Evolutionary conservation across 2,797 vertebrate species (phyloP), one percentile per base, ranked within the genome.

Genomic region (Chelmon rostratus): DNA sequence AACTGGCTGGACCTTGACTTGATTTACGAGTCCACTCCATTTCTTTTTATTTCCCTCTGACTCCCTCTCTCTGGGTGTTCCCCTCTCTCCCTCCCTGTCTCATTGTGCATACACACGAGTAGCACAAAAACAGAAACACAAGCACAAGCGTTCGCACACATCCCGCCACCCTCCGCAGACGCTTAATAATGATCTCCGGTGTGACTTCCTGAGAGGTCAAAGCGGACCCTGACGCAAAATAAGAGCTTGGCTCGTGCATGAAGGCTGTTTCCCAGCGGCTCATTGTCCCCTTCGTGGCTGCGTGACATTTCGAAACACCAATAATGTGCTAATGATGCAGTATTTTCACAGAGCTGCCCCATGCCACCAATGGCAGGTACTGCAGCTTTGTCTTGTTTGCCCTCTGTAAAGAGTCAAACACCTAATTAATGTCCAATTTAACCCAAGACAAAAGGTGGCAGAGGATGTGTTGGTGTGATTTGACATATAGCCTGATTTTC

Each of bases 291-390:
- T 66, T 73, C 7, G 92, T 81, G 91, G 83, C 88, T 73, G 76
- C 8, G 65, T 95, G 94, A 94, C 94, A 95, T 95, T 95, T 93
- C 86, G 83, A 92, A 90, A 90, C 73, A 90, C 85, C 90, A 91
- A 92, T 94, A 94, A 94, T 92, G 86, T 88, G 91, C 89, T 95
- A 95, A 95, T 94, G 93, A 94, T 93, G 92, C 88, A 80, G 77
- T 73, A 73, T 93, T 92, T 93, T 93, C 70, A 89, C 63, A 83
- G 77, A 87, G 81, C 74, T 80, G 84, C 70, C 86, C 84, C 75
- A 15, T 61, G 86, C 64, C 84, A 86, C 88, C 69, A 68, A 61
- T 28, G 68, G 76, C 83, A 90, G 89, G 86, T 89, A 75, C 57
- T 62, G 78, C 76, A 71, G 78, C 59, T 83, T 75, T 74, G 75